Evolutionary conservation across 1,140 invertebrate genomes (phyloP).

Genomic region (Homarus americanus): DNA sequence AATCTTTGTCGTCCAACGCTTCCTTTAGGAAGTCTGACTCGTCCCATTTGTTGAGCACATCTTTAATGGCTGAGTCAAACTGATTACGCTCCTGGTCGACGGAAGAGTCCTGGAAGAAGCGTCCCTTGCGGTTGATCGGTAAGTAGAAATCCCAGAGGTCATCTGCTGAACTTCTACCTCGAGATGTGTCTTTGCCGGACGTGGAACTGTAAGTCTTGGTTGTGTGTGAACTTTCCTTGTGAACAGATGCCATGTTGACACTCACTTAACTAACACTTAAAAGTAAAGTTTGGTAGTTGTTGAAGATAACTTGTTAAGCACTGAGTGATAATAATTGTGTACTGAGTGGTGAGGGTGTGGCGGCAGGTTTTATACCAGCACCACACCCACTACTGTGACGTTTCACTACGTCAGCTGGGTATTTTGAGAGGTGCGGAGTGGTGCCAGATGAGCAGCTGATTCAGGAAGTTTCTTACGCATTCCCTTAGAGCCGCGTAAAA

Average conservation of each 20-base stretch:
- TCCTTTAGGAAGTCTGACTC: slow-evolving; percentile 16
- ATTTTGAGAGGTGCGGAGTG: slow-evolving; percentile 23
- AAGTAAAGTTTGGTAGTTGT: background rate
- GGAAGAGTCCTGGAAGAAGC: slow-evolving; percentile 52
- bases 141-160: slow-evolving; percentile 46
- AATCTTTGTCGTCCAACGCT: slow-evolving; percentile 18
- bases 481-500: background rate
- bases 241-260: slow-evolving; percentile 5
- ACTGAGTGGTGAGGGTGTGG: slow-evolving; percentile 23
- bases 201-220: background rate
- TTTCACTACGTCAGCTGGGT: slow-evolving; percentile 17
- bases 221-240: slow-evolving; percentile 16
- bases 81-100: slow-evolving; percentile 10
- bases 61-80: slow-evolving; percentile 24
- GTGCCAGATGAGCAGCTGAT: slow-evolving; percentile 20
- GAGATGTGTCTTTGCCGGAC: background rate
- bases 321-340: background rate
- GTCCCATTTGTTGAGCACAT: slow-evolving; percentile 35
- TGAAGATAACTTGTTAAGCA: background rate
- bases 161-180: slow-evolving; percentile 2
- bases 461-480: slow-evolving; percentile 29
- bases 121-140: slow-evolving; percentile 21
- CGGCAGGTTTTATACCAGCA: background rate
- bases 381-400: slow-evolving; percentile 17
- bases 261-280: background rate